phyloP scores from a whole-genome alignment of 2,113 vertebrate species.

The Andinoacara biseriatus region DNA sequence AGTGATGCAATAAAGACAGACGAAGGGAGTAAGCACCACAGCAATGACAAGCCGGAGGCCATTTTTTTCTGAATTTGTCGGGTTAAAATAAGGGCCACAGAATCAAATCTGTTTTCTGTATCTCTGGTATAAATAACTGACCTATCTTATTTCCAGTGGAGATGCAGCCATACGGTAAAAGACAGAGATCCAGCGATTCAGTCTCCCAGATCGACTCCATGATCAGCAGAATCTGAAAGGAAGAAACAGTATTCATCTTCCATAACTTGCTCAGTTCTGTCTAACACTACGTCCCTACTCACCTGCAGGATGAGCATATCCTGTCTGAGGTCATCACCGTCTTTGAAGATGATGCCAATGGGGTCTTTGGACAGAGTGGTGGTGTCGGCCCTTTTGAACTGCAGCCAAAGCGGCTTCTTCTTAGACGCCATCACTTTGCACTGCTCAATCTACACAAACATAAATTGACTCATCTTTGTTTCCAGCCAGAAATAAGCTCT shows the following conservation, averaged over 20 bases:
- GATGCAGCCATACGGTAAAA: conserved; percentile 96
- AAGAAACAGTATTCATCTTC: background rate
- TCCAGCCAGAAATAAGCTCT: background rate
- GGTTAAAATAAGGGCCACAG: background rate
- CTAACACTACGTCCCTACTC: background rate
- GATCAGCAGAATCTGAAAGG: conserved; percentile 91
- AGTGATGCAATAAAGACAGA: conserved; percentile 9
- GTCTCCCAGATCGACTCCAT: conserved; percentile 99
- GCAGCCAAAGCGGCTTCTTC: conserved; percentile 98
- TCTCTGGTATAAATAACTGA: conserved; percentile 48
- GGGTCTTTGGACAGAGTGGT: conserved; percentile 93
- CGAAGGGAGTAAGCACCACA: background rate
- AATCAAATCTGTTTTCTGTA: background rate
- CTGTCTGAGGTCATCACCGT: conserved; percentile 96
- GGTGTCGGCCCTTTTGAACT: conserved; percentile 93
- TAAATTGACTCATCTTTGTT: background rate
- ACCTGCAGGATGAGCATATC: conserved; percentile 99
- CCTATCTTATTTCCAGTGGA: conserved; percentile 98
- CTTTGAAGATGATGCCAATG: conserved; percentile 98
- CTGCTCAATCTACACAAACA: conserved; percentile 88
- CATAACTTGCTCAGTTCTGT: accelerated
- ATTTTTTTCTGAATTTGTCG: background rate
- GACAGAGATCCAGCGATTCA: conserved; percentile 92
- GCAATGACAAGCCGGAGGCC: accelerated
- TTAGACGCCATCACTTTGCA: conserved; percentile 99